Percentiles rank a stretch among this genome's conserved stretches.
Evolutionary conservation across 2,888 invertebrate genomes (phyloP).

Genomic region (Odontocolon sp.): DNA sequence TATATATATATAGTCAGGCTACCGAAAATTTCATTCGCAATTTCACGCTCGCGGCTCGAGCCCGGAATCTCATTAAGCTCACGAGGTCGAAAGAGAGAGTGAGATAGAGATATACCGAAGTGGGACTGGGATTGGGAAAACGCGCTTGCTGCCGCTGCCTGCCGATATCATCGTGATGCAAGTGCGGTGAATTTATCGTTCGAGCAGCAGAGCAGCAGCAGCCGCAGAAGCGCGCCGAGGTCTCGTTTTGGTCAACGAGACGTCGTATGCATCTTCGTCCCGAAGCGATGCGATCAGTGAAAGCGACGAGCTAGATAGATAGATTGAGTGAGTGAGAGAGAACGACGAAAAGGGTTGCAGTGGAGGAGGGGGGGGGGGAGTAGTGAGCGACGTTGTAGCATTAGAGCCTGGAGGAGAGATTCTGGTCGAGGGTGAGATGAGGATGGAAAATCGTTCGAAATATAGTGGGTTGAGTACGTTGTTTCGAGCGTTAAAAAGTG

Average conservation of each 20-base stretch:
- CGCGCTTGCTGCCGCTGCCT: slow-evolving; percentile 14
- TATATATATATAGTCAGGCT: slow-evolving; percentile 28
- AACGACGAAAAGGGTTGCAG: no score
- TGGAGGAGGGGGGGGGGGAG: no score
- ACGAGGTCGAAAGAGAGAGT: slow-evolving; percentile 46
- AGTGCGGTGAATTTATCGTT: slow-evolving; percentile 47
- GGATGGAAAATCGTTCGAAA: no score
- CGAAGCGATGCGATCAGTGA: neutral
- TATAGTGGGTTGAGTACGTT: no score
- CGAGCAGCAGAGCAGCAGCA: neutral
- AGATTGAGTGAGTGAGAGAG: neutral
- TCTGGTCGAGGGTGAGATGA: no score
- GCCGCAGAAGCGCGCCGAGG: slow-evolving; percentile 5
- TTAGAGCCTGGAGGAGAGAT: no score
- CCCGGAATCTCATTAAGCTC: slow-evolving; percentile 64
- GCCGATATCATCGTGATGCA: slow-evolving; percentile 45
- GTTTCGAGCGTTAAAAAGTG: no score
- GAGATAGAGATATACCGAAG: slow-evolving; percentile 10
- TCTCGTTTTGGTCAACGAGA: slow-evolving; percentile 39
- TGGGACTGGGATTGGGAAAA: slow-evolving; percentile 30
- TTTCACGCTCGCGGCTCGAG: slow-evolving; percentile 63
- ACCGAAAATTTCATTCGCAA: slow-evolving; percentile 63
- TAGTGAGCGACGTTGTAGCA: no score
- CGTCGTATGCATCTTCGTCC: slow-evolving; percentile 34
- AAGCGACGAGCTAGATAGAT: neutral